Base-by-base conservation (phyloP, 2,113 vertebrate species). In the Puntigrus tetrazona region DNA sequence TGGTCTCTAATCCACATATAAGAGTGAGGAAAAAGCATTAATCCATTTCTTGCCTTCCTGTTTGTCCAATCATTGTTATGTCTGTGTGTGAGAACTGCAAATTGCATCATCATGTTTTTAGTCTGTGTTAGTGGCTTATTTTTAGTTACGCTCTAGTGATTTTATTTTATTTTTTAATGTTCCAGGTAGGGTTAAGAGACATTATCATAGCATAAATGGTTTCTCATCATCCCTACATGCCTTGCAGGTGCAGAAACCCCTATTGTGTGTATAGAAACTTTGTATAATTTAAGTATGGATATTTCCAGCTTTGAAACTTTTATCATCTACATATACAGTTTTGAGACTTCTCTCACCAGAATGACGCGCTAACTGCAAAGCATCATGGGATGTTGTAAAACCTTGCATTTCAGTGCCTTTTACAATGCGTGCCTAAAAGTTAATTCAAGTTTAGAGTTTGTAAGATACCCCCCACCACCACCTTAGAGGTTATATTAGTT, bases 61-160 rank as follows among this genome's bases (percentile, higher is more conserved):
- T 81, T 38, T 87, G 83, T 69, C 82, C 27, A 73, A 74, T 76
- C 91, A 87, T 81, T 88, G 91, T 88, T 88, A 87, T 84, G 86
- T 88, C 22, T 82, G 83, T 89, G 86, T 90, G 87, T 89, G 78
- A 82, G 84, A 86, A 87, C 89, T 90, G 86, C 82, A 83, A 88
- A 90, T 52, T 91, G 92, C 93, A 94, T 93, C 93, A 90, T 84
- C 91, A 87, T 93, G 91, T 93, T 90, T 78, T 86, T 89, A 89
- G 85, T 84, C 70, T 87, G 75, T 89, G 83, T 85, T 86, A 89
- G 87, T 74, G 82, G 77, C 52, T 89, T 82, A 67, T 38, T 79
- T 85, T 84, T 76, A 84, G 77, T 76, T 84, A 8, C 85, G 83
- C 87, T 88, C 55, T 67, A 75, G 31, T 72, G 45, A 70, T 81